phyloP scores from a whole-genome alignment of 1,140 invertebrate species.

The Ips typographus region DNA sequence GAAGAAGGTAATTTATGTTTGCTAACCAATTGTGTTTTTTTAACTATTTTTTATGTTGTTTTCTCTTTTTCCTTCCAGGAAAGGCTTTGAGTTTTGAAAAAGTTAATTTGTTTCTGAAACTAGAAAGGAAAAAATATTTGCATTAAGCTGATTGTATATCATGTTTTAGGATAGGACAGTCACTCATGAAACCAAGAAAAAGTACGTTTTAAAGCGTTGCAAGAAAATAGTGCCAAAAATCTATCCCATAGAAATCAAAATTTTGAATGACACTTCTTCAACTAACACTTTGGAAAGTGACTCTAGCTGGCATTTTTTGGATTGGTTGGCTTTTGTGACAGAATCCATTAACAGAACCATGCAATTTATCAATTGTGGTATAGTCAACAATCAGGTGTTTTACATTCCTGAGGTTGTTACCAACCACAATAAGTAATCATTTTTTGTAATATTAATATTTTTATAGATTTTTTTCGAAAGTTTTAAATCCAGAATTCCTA shows the following conservation, averaged over 20 bases:
- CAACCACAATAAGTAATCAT: no score
- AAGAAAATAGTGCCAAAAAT: slow-evolving; percentile 43
- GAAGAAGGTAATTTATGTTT: slow-evolving; percentile 10
- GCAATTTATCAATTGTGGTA: slow-evolving; percentile 74
- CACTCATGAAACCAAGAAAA: slow-evolving; percentile 17
- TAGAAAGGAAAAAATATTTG: not conserved
- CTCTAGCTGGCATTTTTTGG: slow-evolving; percentile 58
- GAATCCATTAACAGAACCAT: slow-evolving; percentile 78
- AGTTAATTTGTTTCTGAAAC: not conserved
- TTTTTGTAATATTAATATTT: not conserved
- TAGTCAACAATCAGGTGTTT: slow-evolving; percentile 71
- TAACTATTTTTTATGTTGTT: not conserved
- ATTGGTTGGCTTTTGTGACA: slow-evolving; percentile 74
- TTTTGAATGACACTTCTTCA: slow-evolving; percentile 30
- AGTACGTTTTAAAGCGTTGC: slow-evolving; percentile 16
- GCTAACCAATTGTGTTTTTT: no score
- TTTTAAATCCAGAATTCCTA: slow-evolving; percentile 68
- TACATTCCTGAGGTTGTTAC: slow-evolving; percentile 63
- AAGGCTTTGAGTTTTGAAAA: no score
- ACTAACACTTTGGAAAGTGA: slow-evolving; percentile 29
- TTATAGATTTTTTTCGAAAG: slow-evolving; percentile 69
- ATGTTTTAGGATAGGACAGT: slow-evolving; percentile 21
- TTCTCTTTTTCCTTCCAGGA: no score
- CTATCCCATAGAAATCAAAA: slow-evolving; percentile 44
- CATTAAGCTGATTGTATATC: not conserved